Percentiles rank a stretch among this genome's conserved stretches.
phyloP scores from a whole-genome alignment of 2,797 vertebrate genomes.

The Onychomys leucogaster region DNA sequence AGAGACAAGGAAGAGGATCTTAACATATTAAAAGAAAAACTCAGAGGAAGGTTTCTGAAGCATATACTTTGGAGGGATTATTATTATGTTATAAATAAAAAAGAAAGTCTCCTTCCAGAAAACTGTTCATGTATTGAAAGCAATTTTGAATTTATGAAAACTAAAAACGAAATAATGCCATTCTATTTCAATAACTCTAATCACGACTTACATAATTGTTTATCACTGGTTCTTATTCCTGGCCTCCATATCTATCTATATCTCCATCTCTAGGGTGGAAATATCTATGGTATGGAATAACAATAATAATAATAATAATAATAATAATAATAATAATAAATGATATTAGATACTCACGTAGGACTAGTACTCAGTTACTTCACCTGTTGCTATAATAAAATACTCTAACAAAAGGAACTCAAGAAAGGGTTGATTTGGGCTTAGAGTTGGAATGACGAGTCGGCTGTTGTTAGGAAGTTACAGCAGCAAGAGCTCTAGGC shows the following conservation, averaged over 20 bases:
- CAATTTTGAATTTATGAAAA: not conserved
- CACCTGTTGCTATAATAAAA: not conserved
- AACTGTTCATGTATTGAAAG: not conserved
- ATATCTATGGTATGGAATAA: not conserved
- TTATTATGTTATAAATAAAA: slow-evolving; percentile 35
- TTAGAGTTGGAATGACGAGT: not conserved
- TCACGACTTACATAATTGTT: not conserved
- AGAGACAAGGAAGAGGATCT: slow-evolving; percentile 49
- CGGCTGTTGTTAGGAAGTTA: not conserved
- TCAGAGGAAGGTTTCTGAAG: slow-evolving; percentile 24
- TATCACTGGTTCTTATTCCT: not conserved
- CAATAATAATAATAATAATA: no score
- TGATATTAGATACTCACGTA: not conserved
- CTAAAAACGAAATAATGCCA: not conserved
- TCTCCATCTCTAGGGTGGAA: not conserved
- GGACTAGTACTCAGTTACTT: not conserved
- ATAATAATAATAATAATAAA: no score
- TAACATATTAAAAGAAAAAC: slow-evolving; percentile 57
- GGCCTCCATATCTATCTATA: not conserved
- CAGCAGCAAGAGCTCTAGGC: not conserved
- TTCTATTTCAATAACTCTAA: not conserved
- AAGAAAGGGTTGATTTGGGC: not conserved
- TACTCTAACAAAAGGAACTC: not conserved
- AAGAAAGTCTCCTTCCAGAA: not conserved
- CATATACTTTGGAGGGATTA: not conserved